Evolutionary conservation across 2,888 invertebrate species (phyloP).

Genomic region (Noctua janthina): DNA sequence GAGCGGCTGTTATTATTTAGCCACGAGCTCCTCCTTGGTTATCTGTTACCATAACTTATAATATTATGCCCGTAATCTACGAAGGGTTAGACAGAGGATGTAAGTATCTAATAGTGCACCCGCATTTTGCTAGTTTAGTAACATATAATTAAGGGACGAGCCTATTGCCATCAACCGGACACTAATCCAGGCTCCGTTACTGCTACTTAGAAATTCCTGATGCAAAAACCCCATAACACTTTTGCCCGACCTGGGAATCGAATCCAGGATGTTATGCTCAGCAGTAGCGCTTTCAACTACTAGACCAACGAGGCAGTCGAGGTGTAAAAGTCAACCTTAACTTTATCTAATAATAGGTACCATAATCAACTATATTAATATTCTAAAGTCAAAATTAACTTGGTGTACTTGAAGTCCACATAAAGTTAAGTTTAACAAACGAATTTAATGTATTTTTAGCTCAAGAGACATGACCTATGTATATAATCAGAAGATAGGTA

Average conservation of each 20-base stretch:
- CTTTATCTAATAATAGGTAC: too few species aligned
- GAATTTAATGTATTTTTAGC: not conserved
- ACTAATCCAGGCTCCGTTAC: not conserved
- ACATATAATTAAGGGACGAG: not conserved
- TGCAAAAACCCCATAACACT: not conserved
- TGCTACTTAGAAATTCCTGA: not conserved
- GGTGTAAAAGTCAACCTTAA: not conserved
- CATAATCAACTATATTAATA: not conserved
- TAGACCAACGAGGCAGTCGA: not conserved
- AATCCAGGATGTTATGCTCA: not conserved
- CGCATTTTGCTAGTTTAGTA: not conserved
- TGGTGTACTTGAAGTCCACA: too few species aligned
- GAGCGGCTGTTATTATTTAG: too few species aligned
- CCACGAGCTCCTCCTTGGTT: too few species aligned
- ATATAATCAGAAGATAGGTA: not conserved
- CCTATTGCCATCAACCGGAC: not conserved
- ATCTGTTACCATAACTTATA: too few species aligned
- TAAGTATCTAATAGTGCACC: not conserved
- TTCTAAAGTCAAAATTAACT: too few species aligned
- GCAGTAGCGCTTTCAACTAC: not conserved
- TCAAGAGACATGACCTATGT: not conserved
- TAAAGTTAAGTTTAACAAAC: not conserved
- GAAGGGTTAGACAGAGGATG: not conserved
- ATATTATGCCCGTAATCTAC: not conserved
- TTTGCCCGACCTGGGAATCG: not conserved